These are phyloP conservation scores for Saccostrea glomerata DNA, from an alignment of 1,140 invertebrate genomes.

Conservation along the genomic window DNA sequence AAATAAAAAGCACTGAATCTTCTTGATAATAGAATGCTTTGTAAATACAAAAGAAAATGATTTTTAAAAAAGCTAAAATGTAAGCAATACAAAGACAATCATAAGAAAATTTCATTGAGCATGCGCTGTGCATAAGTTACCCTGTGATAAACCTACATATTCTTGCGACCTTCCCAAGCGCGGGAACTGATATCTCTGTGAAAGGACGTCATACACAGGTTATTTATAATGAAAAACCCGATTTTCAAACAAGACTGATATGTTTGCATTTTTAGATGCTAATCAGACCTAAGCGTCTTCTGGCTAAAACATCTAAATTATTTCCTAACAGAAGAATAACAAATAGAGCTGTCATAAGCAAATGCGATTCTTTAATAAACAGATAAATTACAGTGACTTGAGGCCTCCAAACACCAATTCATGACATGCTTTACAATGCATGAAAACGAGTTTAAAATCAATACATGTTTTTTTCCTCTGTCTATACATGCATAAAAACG, in stretches of 20 bases:
- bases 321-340: background rate
- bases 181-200: constrained; percentile 18
- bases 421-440: background rate
- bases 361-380: background rate
- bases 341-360: background rate
- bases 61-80: background rate
- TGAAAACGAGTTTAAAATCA: background rate
- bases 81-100: background rate
- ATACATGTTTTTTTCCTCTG: too few species aligned
- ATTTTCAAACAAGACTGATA: too few species aligned
- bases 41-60: background rate
- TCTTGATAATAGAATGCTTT: background rate
- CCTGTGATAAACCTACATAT: constrained; percentile 28
- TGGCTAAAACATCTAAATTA: background rate
- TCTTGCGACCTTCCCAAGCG: constrained; percentile 32
- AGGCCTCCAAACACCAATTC: background rate
- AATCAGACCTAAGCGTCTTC: background rate
- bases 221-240: background rate
- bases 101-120: constrained; percentile 5
- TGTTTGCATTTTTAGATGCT: background rate
- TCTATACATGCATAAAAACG: too few species aligned
- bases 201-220: background rate
- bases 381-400: background rate
- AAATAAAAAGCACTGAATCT: background rate
- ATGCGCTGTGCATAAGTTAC: constrained; percentile 35